phyloP scores from a whole-genome alignment of 2,113 vertebrate species.

The Synchiropus splendidus region DNA sequence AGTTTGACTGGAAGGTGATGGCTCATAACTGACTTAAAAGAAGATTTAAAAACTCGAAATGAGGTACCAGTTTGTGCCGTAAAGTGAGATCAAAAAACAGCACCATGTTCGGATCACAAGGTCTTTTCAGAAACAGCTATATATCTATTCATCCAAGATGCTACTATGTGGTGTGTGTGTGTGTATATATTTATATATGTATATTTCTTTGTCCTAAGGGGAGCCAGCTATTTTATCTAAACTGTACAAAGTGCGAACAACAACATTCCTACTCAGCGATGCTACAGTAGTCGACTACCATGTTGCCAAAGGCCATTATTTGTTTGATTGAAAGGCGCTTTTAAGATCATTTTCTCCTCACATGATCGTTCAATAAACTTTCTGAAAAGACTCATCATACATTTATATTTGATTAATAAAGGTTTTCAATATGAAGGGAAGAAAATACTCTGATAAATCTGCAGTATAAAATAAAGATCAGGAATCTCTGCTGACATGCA shows the following conservation, averaged over 20 bases:
- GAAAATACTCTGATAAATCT: too few species aligned
- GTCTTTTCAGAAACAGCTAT: too few species aligned
- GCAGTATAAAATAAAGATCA: too few species aligned
- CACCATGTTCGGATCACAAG: too few species aligned
- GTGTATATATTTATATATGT: slow-evolving; percentile 7
- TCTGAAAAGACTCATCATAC: slow-evolving; percentile 22
- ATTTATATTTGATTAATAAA: neutral
- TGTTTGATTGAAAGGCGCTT: slow-evolving; percentile 81
- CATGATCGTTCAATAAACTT: slow-evolving; percentile 42
- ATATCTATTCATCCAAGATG: too few species aligned
- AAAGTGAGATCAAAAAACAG: too few species aligned
- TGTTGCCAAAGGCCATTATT: slow-evolving; percentile 76
- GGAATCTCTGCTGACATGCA: too few species aligned
- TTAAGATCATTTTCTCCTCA: slow-evolving; percentile 71
- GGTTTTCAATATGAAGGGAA: too few species aligned
- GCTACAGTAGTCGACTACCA: slow-evolving; percentile 67
- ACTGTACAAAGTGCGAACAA: slow-evolving; percentile 68
- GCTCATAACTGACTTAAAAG: too few species aligned
- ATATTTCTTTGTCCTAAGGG: slow-evolving; percentile 7
- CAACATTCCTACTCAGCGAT: slow-evolving; percentile 64
- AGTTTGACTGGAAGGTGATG: too few species aligned
- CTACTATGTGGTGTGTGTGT: neutral
- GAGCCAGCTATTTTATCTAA: slow-evolving; percentile 25
- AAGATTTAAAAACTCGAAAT: too few species aligned
- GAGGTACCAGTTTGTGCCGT: too few species aligned